Base-by-base conservation (phyloP, 2,113 vertebrate species). In the Phylloscopus trochilus region DNA sequence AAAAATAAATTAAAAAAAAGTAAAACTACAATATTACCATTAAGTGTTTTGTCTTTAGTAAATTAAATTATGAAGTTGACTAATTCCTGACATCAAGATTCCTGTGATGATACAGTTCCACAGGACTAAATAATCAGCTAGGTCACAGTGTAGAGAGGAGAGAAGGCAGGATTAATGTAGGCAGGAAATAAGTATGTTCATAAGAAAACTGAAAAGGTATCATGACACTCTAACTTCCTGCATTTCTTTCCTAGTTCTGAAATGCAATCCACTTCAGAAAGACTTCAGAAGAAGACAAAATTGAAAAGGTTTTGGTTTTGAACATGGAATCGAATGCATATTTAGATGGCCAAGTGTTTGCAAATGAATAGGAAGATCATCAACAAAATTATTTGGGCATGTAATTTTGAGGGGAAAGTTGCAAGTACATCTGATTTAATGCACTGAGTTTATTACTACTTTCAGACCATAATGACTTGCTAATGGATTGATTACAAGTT, bases 401-500 rank as follows among this genome's bases (percentile, higher is more conserved):
- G 67, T 83, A 70, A 92, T 95, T 91, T 91, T 69, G 64, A 83
- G 17, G 21, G 52, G 68, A 33, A 77, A 88, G 31, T 83, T n/a
- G 4, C 73, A 93, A 93, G 31, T 56, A 83, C 46, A 72, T 60
- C 68, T 64, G 72, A 88, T 90, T 90, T 70, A 83, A 86, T 58
- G 52, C 31, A 81, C 35, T 84, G 56, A 75, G 47, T 64, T 46
- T 72, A 83, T 41, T 63, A 41, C 55, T 93, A 74, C 68, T 83
- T 90, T 85, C 92, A 96, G 72, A 92, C 63, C 20, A 47, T 43
- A 94, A 95, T 87, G 47, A 64, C 52, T 77, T 90, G 89, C 85
- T 97, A 96, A 94, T 92, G 64, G 85, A 93, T 69, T 89, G 83
- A 91, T 82, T 89, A 89, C 58, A 91, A 94, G 75, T 73, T 88